These are phyloP conservation scores for Candidula unifasciata DNA, from an alignment of 2,888 invertebrate genomes.

Conservation along the genomic window DNA sequence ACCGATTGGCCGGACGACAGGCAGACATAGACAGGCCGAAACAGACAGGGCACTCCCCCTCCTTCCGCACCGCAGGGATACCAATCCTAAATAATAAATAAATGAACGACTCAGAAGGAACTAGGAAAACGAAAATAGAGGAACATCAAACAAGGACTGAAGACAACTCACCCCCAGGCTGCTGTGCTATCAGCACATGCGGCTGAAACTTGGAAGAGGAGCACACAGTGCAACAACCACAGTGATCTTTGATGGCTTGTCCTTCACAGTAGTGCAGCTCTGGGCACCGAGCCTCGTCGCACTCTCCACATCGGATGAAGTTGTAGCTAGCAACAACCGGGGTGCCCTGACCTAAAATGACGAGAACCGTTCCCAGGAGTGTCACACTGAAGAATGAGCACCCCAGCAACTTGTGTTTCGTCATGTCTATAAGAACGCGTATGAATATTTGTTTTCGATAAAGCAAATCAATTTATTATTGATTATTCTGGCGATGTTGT, in stretches of 20 bases:
- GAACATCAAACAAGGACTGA: neutral
- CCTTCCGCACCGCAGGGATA: too few species aligned
- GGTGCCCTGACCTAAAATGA: neutral
- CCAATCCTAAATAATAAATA: neutral
- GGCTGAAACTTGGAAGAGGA: slow-evolving; percentile 67
- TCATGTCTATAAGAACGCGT: too few species aligned
- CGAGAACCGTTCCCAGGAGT: neutral
- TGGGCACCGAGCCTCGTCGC: slow-evolving; percentile 63
- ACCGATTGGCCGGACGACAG: too few species aligned
- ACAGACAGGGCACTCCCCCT: too few species aligned
- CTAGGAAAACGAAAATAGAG: neutral
- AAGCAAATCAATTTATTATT: too few species aligned
- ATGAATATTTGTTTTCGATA: too few species aligned
- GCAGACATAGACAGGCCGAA: too few species aligned
- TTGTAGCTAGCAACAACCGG: slow-evolving; percentile 9
- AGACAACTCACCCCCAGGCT: slow-evolving; percentile 43
- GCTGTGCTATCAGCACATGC: slow-evolving; percentile 51
- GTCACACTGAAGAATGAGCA: neutral
- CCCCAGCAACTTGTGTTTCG: too few species aligned
- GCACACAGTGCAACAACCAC: slow-evolving; percentile 69
- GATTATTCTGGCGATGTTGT: too few species aligned
- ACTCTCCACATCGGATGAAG: slow-evolving; percentile 53
- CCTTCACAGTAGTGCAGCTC: slow-evolving; percentile 67
- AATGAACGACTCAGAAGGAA: neutral
- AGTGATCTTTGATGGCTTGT: slow-evolving; percentile 66